Evolutionary conservation across 1,140 invertebrate species (phyloP).

Genomic region (Drosophila lowei): DNA sequence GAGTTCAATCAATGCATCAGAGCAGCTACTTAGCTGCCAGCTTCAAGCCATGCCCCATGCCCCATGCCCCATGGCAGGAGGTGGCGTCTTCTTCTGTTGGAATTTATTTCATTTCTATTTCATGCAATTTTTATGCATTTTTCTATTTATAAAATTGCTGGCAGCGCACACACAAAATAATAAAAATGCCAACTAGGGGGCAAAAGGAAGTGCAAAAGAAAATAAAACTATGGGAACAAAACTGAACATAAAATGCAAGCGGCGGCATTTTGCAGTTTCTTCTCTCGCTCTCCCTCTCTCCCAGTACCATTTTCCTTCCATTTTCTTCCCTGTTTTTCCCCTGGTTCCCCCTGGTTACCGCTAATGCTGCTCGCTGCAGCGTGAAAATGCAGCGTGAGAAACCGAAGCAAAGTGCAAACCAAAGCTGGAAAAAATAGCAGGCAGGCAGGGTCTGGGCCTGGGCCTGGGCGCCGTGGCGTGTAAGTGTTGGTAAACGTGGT

Average conservation of each 20-base stretch:
- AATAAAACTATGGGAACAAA: conserved; percentile 34
- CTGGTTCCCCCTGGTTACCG: conserved; percentile 6
- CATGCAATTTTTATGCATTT: conserved; percentile 64
- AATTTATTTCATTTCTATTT: conserved; percentile 75
- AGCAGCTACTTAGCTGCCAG: conserved; percentile 60
- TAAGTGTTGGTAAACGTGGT: conserved; percentile 78
- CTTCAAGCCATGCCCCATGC: conserved; percentile 38
- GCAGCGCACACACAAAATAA: conserved; percentile 49
- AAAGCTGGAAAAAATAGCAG: conserved; percentile 13
- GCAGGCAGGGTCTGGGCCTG: neutral
- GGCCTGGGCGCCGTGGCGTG: conserved; percentile 48
- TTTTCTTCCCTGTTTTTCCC: conserved; percentile 6
- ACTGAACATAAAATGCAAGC: conserved; percentile 69
- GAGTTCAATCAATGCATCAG: conserved; percentile 63
- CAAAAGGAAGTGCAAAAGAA: conserved; percentile 24
- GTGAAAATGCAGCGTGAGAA: conserved; percentile 64
- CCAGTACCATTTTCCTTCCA: conserved; percentile 2
- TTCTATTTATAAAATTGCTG: conserved; percentile 64
- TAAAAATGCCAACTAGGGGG: conserved; percentile 59
- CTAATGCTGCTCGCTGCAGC: conserved; percentile 28
- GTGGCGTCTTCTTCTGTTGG: conserved; percentile 16
- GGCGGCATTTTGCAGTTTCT: conserved; percentile 64
- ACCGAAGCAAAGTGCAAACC: conserved; percentile 39
- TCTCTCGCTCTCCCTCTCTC: neutral
- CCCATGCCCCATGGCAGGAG: conserved; percentile 9